Evolutionary conservation across 2,113 vertebrate species (phyloP).

Genomic region (Albula goreensis): DNA sequence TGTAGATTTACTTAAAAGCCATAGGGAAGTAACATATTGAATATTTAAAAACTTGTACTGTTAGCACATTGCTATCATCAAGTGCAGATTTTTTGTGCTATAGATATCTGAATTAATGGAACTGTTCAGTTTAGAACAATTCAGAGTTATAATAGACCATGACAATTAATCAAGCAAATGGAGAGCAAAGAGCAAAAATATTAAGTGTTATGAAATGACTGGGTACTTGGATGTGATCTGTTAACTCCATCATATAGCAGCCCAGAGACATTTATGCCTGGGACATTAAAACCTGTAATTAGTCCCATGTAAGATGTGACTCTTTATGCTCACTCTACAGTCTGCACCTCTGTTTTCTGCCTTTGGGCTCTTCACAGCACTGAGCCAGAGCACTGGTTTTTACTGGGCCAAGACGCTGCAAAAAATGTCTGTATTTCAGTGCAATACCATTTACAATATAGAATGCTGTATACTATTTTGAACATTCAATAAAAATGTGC

Average conservation of each 20-base stretch:
- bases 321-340: background rate
- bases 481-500: no score
- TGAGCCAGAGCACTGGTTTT: no score
- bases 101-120: background rate
- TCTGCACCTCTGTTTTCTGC: background rate
- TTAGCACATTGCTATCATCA: background rate
- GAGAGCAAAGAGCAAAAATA: background rate
- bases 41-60: background rate
- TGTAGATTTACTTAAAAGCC: background rate
- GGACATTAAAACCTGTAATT: background rate
- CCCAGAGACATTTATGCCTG: background rate
- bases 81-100: background rate
- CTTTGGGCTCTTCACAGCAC: no score
- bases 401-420: no score
- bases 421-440: no score
- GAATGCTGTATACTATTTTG: no score
- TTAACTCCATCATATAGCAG: background rate
- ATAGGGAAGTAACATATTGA: background rate
- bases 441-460: no score
- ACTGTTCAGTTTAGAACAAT: background rate
- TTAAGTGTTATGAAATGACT: background rate
- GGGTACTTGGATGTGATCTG: background rate
- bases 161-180: background rate
- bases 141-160: background rate
- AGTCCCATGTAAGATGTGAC: background rate